These are phyloP conservation scores for Antidorcas marsupialis DNA, from an alignment of 2,113 vertebrate genomes.

Conservation along the genomic window DNA sequence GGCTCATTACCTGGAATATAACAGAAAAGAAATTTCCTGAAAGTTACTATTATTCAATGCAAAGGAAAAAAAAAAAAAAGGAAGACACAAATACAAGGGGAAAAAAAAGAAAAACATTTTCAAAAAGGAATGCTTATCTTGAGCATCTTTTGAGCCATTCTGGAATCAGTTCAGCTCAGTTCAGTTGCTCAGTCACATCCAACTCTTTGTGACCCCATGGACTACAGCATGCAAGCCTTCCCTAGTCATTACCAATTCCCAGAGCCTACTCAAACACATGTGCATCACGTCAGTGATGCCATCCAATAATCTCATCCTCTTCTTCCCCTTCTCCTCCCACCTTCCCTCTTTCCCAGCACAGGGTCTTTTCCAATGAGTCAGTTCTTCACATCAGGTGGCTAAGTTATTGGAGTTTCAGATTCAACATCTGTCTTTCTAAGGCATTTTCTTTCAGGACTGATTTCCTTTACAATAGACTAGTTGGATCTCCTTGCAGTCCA, in stretches of 20 bases:
- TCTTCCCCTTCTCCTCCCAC: neutral
- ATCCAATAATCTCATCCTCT: neutral
- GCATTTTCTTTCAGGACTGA: neutral
- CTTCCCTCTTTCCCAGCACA: neutral
- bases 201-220: neutral
- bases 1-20: neutral
- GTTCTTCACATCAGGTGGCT: neutral
- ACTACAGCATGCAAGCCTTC: neutral
- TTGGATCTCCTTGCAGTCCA: neutral
- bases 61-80: neutral
- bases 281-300: neutral
- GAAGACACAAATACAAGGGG: neutral
- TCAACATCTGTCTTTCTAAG: neutral
- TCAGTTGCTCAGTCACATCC: neutral
- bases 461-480: neutral
- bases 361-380: neutral
- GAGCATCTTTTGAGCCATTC: neutral
- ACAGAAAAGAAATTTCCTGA: neutral
- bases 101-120: neutral
- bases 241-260: neutral
- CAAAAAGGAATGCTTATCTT: neutral
- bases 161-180: neutral
- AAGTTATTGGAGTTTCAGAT: neutral
- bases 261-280: neutral
- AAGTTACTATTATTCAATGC: neutral